Evolutionary conservation across 2,797 vertebrate species (phyloP).

Genomic region (Mormyrops boulengeri): DNA sequence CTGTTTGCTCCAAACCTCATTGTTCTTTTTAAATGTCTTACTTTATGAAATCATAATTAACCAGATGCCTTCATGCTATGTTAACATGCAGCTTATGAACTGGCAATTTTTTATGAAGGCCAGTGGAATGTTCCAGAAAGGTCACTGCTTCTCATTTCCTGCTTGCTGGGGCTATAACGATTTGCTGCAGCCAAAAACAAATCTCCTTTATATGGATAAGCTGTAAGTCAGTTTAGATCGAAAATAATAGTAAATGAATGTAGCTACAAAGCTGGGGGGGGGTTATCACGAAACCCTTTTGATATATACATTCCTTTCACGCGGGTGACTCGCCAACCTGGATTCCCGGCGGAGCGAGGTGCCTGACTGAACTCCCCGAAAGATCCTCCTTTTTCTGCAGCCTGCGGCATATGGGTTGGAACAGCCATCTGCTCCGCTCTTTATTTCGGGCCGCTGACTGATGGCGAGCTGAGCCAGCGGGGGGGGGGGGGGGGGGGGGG

Average conservation of each 20-base stretch:
- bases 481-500: not conserved
- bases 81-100: not conserved
- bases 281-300: not conserved
- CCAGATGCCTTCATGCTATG: not conserved
- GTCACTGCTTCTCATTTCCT: not conserved
- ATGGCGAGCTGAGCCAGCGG: constrained; percentile 34
- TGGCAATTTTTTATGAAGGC: not conserved
- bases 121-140: not conserved
- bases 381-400: not conserved
- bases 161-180: not conserved
- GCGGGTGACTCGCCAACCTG: not conserved
- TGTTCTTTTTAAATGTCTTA: not conserved
- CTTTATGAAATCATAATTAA: not conserved
- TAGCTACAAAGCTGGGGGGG: not conserved
- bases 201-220: not conserved
- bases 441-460: constrained; percentile 19
- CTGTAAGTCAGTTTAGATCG: not conserved
- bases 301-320: not conserved
- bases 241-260: not conserved
- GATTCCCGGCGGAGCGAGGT: not conserved
- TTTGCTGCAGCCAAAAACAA: not conserved
- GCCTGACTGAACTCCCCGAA: not conserved
- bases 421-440: constrained; percentile 26
- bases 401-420: not conserved
- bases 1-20: not conserved